Base-by-base conservation (phyloP, 1,140 invertebrate species). In the Anastatus disparis region DNA sequence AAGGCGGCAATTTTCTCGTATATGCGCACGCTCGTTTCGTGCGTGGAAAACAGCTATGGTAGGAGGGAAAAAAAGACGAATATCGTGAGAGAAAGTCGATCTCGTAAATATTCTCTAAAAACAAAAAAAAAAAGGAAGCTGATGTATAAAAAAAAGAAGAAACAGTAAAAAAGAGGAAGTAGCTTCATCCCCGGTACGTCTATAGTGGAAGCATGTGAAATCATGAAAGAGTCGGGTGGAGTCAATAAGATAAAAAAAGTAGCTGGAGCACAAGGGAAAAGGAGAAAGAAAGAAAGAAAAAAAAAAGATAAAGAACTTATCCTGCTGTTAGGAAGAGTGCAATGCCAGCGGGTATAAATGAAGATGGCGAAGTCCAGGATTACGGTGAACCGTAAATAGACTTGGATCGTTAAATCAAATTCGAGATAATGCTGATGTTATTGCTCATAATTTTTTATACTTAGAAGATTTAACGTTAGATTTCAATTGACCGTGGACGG, bases 191-290 rank as follows among this genome's bases (percentile, higher is more conserved):
- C 63, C 7, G n/a, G n/a, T n/a, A 13, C 1, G 35, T 31, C 12
- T 20, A 31, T 1, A n/a, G 3, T 9, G 2, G 17, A 27, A 7
- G 35, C 13, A 38, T 17, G 42, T 27, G 59, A 17, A 48, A 3
- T 20, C 7, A 6, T 42, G 24, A 65, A 55, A 55, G 50, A n/a
- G n/a, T n/a, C n/a, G n/a, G n/a, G n/a, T n/a, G 46, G 46, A 52
- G 62, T 52, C 48, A 53, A 63, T 15, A 17, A 26, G 67, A 63
- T 70, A 53, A 53, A 62, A 40, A 13, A 22, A 38, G 63, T n/a
- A n/a, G n/a, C n/a, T n/a, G n/a, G n/a, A n/a, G n/a, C n/a, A n/a
- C n/a, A n/a, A n/a, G n/a, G n/a, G n/a, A n/a, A n/a, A n/a, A n/a
- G n/a, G n/a, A n/a, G 44, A 31, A n/a, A 35, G 17, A 26, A 26